phyloP scores from a whole-genome alignment of 2,888 invertebrate species.

The Meganola albula region DNA sequence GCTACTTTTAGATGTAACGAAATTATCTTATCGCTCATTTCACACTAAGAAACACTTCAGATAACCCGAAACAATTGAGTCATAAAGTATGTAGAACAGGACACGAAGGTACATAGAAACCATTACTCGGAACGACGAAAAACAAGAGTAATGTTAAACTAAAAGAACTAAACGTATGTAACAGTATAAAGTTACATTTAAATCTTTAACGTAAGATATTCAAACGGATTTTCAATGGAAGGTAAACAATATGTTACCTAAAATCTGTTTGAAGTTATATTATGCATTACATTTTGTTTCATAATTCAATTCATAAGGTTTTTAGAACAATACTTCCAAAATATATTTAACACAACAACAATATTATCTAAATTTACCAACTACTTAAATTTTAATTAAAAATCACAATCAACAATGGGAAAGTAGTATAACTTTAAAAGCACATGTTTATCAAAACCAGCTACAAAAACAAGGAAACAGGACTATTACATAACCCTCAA shows the following conservation, averaged over 20 bases:
- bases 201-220: slow-evolving; percentile 12
- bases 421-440: too few species aligned
- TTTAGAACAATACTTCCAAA: too few species aligned
- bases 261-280: too few species aligned
- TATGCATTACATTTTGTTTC: too few species aligned
- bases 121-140: slow-evolving; percentile 13
- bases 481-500: slow-evolving; percentile 60
- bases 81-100: slow-evolving; percentile 14
- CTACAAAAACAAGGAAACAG: slow-evolving; percentile 42
- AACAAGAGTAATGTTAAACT: slow-evolving; percentile 17
- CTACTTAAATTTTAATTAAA: too few species aligned
- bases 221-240: slow-evolving; percentile 12
- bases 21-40: slow-evolving; percentile 4
- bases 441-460: too few species aligned
- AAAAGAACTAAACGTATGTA: slow-evolving; percentile 18
- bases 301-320: too few species aligned
- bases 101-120: slow-evolving; percentile 12
- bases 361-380: too few species aligned
- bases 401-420: too few species aligned
- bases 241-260: too few species aligned
- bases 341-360: too few species aligned
- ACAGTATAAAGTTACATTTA: slow-evolving; percentile 22
- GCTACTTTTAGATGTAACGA: neutral
- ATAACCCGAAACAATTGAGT: slow-evolving; percentile 14
- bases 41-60: slow-evolving; percentile 1